These are phyloP conservation scores for Cygnus olor DNA, from an alignment of 2,797 vertebrate species.

Conservation along the genomic window DNA sequence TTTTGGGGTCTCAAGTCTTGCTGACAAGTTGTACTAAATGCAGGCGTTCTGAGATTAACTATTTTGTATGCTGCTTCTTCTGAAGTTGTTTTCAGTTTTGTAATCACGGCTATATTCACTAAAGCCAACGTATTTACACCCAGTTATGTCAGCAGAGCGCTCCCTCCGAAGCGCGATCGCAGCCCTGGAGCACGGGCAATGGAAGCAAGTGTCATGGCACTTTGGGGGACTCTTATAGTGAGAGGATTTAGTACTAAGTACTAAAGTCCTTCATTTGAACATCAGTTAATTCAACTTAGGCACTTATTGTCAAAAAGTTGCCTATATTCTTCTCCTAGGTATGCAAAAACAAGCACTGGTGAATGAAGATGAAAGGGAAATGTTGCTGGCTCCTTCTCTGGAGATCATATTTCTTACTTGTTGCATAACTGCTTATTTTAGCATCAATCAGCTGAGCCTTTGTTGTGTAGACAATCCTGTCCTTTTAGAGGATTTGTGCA, in stretches of 20 bases:
- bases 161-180: neutral
- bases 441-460: slow-evolving; percentile 70
- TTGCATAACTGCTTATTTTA: slow-evolving; percentile 75
- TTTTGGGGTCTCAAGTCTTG: neutral
- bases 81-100: neutral
- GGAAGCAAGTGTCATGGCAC: neutral
- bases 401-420: slow-evolving; percentile 70
- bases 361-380: slow-evolving; percentile 66
- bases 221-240: neutral
- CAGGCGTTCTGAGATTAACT: neutral
- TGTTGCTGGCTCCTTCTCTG: slow-evolving; percentile 42
- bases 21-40: neutral
- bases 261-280: neutral
- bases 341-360: slow-evolving; percentile 15
- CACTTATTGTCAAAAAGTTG: neutral
- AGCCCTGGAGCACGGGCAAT: neutral
- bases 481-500: slow-evolving; percentile 67
- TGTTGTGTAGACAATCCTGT: slow-evolving; percentile 69
- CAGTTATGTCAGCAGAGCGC: neutral
- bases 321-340: neutral
- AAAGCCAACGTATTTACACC: neutral
- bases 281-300: neutral
- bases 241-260: neutral
- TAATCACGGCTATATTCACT: neutral
- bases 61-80: neutral